A percentile compares a stretch with the other conserved stretches of the same genome.
Conservation (phyloP, 23 tunicate genomes). For the Oikopleura albicans region DNA sequence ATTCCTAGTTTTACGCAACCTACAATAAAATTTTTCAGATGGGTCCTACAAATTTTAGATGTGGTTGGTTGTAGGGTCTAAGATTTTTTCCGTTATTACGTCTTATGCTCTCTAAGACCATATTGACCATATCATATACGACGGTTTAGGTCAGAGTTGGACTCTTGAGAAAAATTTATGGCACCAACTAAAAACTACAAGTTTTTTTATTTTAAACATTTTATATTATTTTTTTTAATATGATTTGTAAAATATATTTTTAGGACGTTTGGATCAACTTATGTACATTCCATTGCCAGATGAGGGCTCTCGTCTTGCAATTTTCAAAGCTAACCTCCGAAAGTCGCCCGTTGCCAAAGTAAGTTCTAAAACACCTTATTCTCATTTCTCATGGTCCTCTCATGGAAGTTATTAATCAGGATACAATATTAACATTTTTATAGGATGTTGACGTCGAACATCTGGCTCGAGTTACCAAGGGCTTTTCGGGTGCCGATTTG, state of each 20-base stretch:
- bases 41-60: too few relatives aligned
- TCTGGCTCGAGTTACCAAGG: slow-evolving; percentile 80
- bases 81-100: too few relatives aligned
- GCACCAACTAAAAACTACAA: not conserved
- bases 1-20: too few relatives aligned
- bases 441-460: slow-evolving; percentile 51
- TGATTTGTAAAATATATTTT: not conserved
- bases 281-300: slow-evolving; percentile 92
- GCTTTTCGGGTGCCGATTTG: slow-evolving; percentile 89
- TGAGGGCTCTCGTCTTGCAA: slow-evolving; percentile 53
- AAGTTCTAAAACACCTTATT: not conserved
- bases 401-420: not conserved
- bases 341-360: slow-evolving; percentile 76
- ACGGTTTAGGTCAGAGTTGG: too few relatives aligned
- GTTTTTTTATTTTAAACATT: not conserved
- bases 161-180: not conserved
- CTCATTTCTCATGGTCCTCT: not conserved
- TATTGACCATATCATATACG: too few relatives aligned
- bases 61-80: too few relatives aligned
- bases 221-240: too few relatives aligned
- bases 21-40: too few relatives aligned
- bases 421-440: slow-evolving; percentile 18
- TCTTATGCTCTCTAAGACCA: too few relatives aligned
- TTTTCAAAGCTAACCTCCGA: slow-evolving; percentile 72
- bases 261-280: slow-evolving; percentile 73